phyloP scores from a whole-genome alignment of 2,113 vertebrate species.

The Stercorarius parasiticus region DNA sequence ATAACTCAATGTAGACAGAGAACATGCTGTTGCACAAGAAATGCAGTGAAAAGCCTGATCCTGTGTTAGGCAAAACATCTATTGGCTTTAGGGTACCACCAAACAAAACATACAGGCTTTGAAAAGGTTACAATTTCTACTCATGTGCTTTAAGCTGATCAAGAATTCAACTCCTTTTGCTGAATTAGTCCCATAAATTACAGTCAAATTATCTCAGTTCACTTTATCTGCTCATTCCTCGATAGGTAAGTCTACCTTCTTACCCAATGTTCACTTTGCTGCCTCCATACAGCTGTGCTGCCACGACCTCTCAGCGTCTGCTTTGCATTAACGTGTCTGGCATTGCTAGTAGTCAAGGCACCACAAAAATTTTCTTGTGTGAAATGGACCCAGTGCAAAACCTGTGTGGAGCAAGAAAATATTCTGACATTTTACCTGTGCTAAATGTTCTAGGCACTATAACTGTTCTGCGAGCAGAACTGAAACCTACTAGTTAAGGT shows the following conservation, averaged over 20 bases:
- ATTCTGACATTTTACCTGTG: neutral
- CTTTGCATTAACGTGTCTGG: neutral
- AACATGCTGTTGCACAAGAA: neutral
- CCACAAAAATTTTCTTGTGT: neutral
- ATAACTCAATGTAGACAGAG: neutral
- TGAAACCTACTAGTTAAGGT: neutral
- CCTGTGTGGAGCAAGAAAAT: neutral
- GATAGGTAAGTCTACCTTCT: neutral
- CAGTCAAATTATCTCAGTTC: neutral
- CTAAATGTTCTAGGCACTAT: neutral
- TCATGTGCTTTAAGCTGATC: neutral
- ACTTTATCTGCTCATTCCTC: neutral
- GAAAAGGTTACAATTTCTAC: neutral
- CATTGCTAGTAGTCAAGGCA: neutral
- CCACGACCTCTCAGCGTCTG: neutral
- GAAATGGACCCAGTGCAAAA: neutral
- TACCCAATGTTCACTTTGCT: neutral
- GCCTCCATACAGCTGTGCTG: neutral
- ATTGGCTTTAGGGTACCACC: neutral
- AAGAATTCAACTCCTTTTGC: neutral
- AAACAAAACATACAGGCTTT: neutral
- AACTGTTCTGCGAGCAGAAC: neutral
- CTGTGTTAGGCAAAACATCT: neutral
- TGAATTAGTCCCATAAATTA: neutral
- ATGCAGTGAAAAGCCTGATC: neutral